phyloP scores from a whole-genome alignment of 2,113 vertebrate species.

The Morone chrysops region DNA sequence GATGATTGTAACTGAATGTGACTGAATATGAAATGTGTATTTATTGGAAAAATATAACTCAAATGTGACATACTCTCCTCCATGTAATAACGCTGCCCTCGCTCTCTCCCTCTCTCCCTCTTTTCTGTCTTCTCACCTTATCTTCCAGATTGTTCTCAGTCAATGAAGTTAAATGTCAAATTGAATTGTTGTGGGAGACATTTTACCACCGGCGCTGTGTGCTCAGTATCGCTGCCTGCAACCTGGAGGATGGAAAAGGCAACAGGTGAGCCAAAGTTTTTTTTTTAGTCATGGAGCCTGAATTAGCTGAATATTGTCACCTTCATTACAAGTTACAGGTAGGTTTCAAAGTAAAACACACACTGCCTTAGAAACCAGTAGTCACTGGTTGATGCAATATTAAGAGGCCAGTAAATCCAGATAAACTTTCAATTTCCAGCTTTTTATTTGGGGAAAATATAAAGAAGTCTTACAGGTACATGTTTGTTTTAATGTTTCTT shows the following conservation, averaged over 20 bases:
- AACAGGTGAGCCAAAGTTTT: slow-evolving; percentile 76
- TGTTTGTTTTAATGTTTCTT: not conserved
- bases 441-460: not conserved
- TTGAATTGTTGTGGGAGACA: slow-evolving; percentile 90
- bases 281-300: not conserved
- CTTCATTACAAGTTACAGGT: not conserved
- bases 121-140: not conserved
- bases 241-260: slow-evolving; percentile 61
- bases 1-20: not conserved
- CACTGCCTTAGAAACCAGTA: not conserved
- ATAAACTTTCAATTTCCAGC: not conserved
- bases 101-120: too few relatives aligned
- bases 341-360: not conserved
- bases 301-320: not conserved
- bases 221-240: slow-evolving; percentile 88
- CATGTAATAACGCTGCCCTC: not conserved
- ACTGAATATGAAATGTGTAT: not conserved
- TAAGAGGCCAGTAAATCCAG: not conserved
- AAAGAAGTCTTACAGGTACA: not conserved
- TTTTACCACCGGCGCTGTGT: slow-evolving; percentile 95
- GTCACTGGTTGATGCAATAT: not conserved
- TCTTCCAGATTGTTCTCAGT: slow-evolving; percentile 88
- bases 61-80: not conserved
- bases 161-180: slow-evolving; percentile 77
- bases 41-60: not conserved